A percentile compares a stretch with the other conserved stretches of the same genome.
These are phyloP conservation scores for Eulemur macaco DNA, from an alignment of 2,113 vertebrate genomes.

Conservation along the genomic window DNA sequence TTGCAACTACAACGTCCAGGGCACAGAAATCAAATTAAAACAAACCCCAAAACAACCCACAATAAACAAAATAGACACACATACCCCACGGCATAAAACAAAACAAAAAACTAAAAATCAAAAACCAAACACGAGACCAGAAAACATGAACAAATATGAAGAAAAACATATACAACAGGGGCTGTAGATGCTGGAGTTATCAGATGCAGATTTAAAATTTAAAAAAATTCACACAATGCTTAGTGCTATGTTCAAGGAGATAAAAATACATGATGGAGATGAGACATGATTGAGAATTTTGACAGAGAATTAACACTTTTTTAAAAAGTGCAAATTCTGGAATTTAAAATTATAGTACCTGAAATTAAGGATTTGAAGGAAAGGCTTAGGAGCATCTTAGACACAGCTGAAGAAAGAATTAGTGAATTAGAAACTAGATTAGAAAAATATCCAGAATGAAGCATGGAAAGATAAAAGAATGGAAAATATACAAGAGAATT, in stretches of 20 bases:
- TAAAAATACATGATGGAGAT: background rate
- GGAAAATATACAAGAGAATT: background rate
- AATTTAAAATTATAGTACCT: background rate
- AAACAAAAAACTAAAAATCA: background rate
- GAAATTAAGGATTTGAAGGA: background rate
- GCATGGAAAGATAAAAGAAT: background rate
- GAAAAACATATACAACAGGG: background rate
- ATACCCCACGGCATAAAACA: background rate
- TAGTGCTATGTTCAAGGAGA: background rate
- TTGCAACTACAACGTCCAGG: background rate
- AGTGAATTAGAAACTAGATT: conserved; percentile 1
- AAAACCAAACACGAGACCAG: background rate
- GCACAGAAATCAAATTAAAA: background rate
- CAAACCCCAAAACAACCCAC: background rate
- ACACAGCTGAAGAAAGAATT: conserved; percentile 33
- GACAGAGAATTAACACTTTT: background rate
- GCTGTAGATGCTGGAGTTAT: conserved; percentile 5
- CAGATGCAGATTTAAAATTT: background rate
- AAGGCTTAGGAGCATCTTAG: background rate
- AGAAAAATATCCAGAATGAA: conserved; percentile 34
- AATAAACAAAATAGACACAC: background rate
- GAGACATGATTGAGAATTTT: conserved; percentile 35
- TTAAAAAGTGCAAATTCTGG: background rate
- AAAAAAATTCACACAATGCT: background rate
- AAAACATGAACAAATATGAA: background rate